These are phyloP conservation scores for Matsumyia berberina DNA, from an alignment of 2,888 invertebrate genomes.

Conservation along the genomic window DNA sequence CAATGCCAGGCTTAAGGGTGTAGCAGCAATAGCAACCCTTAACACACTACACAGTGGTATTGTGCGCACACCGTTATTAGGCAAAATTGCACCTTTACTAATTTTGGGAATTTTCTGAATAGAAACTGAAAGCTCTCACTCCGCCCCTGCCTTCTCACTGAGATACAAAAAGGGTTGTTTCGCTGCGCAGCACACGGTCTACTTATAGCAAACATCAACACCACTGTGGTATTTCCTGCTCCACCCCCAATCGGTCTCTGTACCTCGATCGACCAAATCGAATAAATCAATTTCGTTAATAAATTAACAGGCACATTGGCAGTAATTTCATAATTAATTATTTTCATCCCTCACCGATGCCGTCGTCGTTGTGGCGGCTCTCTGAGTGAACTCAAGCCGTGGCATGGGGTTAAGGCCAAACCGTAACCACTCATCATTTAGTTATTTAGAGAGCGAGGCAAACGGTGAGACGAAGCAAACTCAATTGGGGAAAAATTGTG, in stretches of 20 bases:
- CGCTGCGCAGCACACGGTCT: neutral
- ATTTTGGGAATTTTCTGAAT: constrained; percentile 57
- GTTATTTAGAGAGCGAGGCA: constrained; percentile 10
- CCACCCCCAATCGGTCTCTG: neutral
- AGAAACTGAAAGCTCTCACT: constrained; percentile 38
- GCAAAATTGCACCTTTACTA: constrained; percentile 66
- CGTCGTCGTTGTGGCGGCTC: neutral
- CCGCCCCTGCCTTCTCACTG: neutral
- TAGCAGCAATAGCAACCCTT: constrained; percentile 13
- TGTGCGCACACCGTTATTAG: constrained; percentile 49
- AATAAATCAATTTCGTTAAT: constrained; percentile 83
- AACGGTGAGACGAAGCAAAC: neutral
- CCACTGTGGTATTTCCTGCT: constrained; percentile 5
- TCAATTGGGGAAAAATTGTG: constrained; percentile 19
- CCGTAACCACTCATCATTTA: constrained; percentile 45
- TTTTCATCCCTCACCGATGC: constrained; percentile 75
- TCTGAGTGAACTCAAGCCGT: neutral
- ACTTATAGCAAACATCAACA: constrained; percentile 29
- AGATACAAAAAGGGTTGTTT: constrained; percentile 2
- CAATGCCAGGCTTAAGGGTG: constrained; percentile 2
- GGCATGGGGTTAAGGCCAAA: constrained; percentile 32
- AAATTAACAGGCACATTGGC: constrained; percentile 79
- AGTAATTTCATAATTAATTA: constrained; percentile 82
- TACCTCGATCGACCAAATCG: constrained; percentile 71
- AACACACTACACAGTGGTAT: constrained; percentile 21